Conservation (phyloP, 2,888 invertebrate species). For the Podotricha telesiphe region DNA sequence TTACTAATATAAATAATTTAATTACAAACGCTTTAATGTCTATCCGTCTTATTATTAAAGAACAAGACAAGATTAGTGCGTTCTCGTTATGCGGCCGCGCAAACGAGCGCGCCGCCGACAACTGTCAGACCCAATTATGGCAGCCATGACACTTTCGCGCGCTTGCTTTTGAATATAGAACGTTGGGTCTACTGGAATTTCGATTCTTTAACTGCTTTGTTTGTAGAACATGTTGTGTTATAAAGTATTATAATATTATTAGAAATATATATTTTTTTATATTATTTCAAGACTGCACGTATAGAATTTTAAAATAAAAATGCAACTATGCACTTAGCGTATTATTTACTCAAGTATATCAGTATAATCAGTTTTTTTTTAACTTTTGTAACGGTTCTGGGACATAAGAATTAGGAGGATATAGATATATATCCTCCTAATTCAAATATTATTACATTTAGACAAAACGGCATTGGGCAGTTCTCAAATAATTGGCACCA, state of each 20-base stretch:
- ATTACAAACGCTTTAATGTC: slow-evolving; percentile 62
- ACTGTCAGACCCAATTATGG: slow-evolving; percentile 80
- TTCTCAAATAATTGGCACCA: too few species aligned
- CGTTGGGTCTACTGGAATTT: slow-evolving; percentile 48
- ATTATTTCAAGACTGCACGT: background rate
- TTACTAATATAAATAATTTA: slow-evolving; percentile 40
- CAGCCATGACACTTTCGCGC: slow-evolving; percentile 75
- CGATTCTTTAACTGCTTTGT: slow-evolving; percentile 25
- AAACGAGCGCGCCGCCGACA: slow-evolving; percentile 69
- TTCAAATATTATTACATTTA: too few species aligned
- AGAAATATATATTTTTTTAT: background rate
- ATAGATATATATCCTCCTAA: too few species aligned
- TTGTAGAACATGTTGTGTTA: slow-evolving; percentile 26
- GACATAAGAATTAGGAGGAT: too few species aligned
- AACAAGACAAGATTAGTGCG: slow-evolving; percentile 65
- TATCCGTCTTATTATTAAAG: slow-evolving; percentile 60
- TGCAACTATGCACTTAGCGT: too few species aligned
- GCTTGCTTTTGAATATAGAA: slow-evolving; percentile 76
- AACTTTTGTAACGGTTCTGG: too few species aligned
- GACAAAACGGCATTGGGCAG: too few species aligned
- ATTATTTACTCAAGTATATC: too few species aligned
- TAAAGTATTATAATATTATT: background rate
- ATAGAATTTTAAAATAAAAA: too few species aligned
- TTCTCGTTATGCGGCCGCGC: slow-evolving; percentile 71
- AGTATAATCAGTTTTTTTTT: too few species aligned